Evolutionary conservation across 2,797 vertebrate species (phyloP), one percentile per base, ranked within the genome.

Genomic region (Enteromius radiatus): DNA sequence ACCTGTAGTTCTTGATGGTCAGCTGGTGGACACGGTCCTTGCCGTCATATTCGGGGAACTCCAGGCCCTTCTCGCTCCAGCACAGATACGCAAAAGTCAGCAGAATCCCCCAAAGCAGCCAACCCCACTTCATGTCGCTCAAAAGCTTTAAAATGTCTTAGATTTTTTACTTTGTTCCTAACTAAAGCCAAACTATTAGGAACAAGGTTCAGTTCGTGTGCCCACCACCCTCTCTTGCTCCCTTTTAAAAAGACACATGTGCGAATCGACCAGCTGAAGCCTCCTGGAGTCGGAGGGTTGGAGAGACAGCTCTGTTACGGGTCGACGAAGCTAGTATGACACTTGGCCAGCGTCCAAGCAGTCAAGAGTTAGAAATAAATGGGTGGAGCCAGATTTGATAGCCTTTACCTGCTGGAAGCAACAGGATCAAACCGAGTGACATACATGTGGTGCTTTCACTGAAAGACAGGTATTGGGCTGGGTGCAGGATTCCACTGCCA

Each of bases 11-110:
- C 91, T 95, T 97, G 84, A 88, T 65, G 19, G 76, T 95, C 88
- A 97, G 93, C 26, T 93, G 89, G 54, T 96, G 90, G 84, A 97
- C 96, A 0, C 96, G 96, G 89, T 96, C 96, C 89, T 91, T 92
- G n/a, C 97, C 97, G 0, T 97, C 97, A 0, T 96, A 96, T 87
- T 95, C 93, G 0, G 97, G 97, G 89, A 97, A 93, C 84, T 96
- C 93, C 90, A 98, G 90, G 85, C 92, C 95, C 90, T n/a, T 94
- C 88, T 92, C 95, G 77, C 77, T 93, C 93, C 89, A 89, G 87
- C 84, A 92, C 84, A 92, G 89, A 86, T 47, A 89, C 83, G 89
- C 84, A 84, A 88, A 86, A 67, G 91, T 84, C 84, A 95, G 91
- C 83, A 94, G 82, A 89, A 92, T 84, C 65, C 91, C 93, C 85